Evolutionary conservation across 2,113 vertebrate species (phyloP).

Genomic region (Stigmatopora argus): DNA sequence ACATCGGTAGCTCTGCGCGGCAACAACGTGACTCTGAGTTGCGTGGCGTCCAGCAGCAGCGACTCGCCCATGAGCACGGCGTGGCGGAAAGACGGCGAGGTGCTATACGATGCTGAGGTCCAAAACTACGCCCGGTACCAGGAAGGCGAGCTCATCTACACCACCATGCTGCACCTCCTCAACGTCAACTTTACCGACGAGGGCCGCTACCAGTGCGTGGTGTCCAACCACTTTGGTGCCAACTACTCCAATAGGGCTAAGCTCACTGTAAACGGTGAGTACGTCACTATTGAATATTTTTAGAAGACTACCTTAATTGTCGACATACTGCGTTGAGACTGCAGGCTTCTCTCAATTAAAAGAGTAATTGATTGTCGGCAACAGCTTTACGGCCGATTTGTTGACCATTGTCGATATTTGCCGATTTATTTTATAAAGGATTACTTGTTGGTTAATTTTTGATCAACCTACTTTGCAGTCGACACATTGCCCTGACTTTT

Average conservation of each 20-base stretch:
- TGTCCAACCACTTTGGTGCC: slow-evolving; percentile 96
- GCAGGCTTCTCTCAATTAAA: too few species aligned
- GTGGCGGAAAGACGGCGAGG: slow-evolving; percentile 94
- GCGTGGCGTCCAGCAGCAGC: slow-evolving; percentile 92
- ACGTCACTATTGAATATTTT: not conserved
- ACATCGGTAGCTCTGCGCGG: slow-evolving; percentile 87
- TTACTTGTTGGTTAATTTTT: too few species aligned
- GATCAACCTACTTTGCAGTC: too few species aligned
- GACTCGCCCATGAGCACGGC: slow-evolving; percentile 93
- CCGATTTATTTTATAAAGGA: too few species aligned
- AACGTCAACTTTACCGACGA: slow-evolving; percentile 85
- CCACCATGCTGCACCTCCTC: slow-evolving; percentile 82
- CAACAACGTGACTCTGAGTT: slow-evolving; percentile 89
- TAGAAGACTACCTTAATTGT: too few species aligned
- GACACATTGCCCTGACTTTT: too few species aligned
- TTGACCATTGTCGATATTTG: too few species aligned
- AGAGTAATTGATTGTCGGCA: too few species aligned
- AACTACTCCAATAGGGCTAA: slow-evolving; percentile 92
- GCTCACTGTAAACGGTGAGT: slow-evolving; percentile 93
- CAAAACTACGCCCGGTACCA: slow-evolving; percentile 82
- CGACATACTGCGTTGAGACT: too few species aligned
- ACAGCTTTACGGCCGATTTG: too few species aligned
- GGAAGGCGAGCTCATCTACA: slow-evolving; percentile 84
- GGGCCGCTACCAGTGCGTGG: slow-evolving; percentile 94
- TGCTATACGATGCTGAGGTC: slow-evolving; percentile 85